Conservation (phyloP, 1,140 invertebrate species). For the Metopolophium dirhodum region DNA sequence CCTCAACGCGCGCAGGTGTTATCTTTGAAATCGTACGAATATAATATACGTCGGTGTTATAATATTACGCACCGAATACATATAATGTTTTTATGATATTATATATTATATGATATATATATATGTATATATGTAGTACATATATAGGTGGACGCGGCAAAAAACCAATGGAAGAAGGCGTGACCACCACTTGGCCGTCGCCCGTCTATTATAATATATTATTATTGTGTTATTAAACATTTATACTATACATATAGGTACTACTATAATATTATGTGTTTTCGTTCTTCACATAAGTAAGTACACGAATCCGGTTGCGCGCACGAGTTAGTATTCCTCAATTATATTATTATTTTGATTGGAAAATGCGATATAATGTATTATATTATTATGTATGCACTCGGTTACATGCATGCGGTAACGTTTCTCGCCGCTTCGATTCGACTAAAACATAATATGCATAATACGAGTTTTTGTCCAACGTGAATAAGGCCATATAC, state of each 20-base stretch:
- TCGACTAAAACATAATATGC: not conserved
- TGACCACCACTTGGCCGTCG: not conserved
- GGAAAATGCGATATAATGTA: not conserved
- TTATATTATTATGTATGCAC: not conserved
- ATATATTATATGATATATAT: not conserved
- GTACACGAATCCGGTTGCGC: not conserved
- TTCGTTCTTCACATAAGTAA: not conserved
- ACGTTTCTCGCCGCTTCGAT: not conserved
- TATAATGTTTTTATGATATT: no score
- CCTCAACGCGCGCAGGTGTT: not conserved
- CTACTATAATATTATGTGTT: not conserved
- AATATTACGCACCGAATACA: not conserved
- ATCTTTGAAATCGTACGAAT: not conserved
- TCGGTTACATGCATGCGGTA: not conserved
- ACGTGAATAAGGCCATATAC: not conserved
- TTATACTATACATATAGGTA: not conserved
- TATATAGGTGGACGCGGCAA: not conserved
- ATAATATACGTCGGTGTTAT: not conserved
- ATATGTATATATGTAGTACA: no score
- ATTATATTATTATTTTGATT: conserved; percentile 4
- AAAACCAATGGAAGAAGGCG: not conserved
- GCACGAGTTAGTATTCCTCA: not conserved
- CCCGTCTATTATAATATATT: not conserved
- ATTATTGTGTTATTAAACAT: not conserved
- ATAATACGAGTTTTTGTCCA: not conserved